A percentile compares a stretch with the other conserved stretches of the same genome.
Conservation (phyloP, 2,888 invertebrate species). For the Blastobasis lacticolella region DNA sequence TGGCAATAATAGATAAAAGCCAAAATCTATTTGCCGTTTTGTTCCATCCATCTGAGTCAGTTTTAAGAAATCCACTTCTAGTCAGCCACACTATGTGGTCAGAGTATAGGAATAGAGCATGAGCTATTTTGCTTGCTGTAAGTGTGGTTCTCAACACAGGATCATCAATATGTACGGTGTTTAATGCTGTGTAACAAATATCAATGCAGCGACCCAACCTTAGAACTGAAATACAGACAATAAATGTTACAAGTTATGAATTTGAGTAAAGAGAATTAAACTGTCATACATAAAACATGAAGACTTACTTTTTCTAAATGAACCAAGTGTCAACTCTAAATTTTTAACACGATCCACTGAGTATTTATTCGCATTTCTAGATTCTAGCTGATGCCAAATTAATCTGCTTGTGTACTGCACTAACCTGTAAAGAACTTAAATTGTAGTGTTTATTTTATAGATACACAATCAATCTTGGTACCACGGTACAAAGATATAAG, state of each 20-base stretch:
- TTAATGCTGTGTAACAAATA: conserved; percentile 82
- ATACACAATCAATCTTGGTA: too few relatives aligned
- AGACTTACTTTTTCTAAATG: conserved; percentile 86
- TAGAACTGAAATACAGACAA: conserved; percentile 77
- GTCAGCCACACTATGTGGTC: conserved; percentile 93
- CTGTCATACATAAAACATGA: not conserved
- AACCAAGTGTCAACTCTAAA: conserved; percentile 86
- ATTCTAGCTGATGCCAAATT: conserved; percentile 84
- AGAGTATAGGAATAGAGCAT: conserved; percentile 84
- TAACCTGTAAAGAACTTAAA: conserved; percentile 72
- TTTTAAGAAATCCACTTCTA: conserved; percentile 78
- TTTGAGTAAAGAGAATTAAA: not conserved
- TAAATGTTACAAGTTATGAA: not conserved
- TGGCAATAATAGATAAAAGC: conserved; percentile 87
- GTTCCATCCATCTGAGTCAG: conserved; percentile 85
- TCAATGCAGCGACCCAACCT: conserved; percentile 90
- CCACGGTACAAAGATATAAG: too few relatives aligned
- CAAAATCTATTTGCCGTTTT: conserved; percentile 85
- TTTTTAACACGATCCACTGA: conserved; percentile 84
- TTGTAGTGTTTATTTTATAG: not conserved
- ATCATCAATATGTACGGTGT: conserved; percentile 82
- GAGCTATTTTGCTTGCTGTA: conserved; percentile 85
- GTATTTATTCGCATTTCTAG: conserved; percentile 74
- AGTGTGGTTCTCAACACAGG: conserved; percentile 79
- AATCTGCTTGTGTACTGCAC: conserved; percentile 88